These are phyloP conservation scores for Cheirogaleus major DNA, from an alignment of 2,797 vertebrate species.

Conservation along the genomic window DNA sequence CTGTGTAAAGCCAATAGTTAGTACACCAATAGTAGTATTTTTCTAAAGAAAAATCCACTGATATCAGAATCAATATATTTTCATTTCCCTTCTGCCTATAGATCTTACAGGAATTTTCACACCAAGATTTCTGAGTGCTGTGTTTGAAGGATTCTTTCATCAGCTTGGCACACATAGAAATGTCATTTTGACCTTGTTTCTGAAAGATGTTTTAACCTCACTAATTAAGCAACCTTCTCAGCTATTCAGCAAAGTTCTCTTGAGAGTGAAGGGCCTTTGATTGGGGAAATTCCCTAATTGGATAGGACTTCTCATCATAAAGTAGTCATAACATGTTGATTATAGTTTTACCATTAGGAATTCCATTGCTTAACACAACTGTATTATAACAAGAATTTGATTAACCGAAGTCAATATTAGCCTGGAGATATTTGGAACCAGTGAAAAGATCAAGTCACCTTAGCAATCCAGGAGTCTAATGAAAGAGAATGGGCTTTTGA, in stretches of 20 bases:
- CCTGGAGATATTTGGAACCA: conserved; percentile 45
- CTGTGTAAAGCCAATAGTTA: background rate
- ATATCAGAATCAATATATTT: background rate
- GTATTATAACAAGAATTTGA: conserved; percentile 51
- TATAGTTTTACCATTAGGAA: conserved; percentile 63
- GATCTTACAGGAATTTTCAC: conserved; percentile 10
- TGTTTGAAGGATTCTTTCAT: conserved; percentile 38
- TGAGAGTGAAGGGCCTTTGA: conserved; percentile 60
- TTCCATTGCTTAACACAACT: conserved; percentile 51
- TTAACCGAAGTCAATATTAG: conserved; percentile 58
- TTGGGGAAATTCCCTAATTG: conserved; percentile 65
- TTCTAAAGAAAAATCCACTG: background rate
- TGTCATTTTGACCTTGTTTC: conserved; percentile 56
- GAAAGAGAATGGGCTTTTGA: background rate
- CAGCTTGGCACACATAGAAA: conserved; percentile 2
- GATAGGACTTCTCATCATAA: conserved; percentile 30
- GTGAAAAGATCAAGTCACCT: conserved; percentile 22
- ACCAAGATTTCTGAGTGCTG: conserved; percentile 14
- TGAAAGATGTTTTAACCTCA: conserved; percentile 59
- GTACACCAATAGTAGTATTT: background rate
- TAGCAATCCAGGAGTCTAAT: background rate
- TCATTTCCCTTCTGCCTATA: background rate
- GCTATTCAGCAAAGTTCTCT: conserved; percentile 38
- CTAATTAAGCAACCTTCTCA: conserved; percentile 53
- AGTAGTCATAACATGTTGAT: conserved; percentile 61